Percentiles rank a stretch among this genome's conserved stretches.
Evolutionary conservation across 2,797 vertebrate species (phyloP).

Genomic region (Anolis apletophallus): DNA sequence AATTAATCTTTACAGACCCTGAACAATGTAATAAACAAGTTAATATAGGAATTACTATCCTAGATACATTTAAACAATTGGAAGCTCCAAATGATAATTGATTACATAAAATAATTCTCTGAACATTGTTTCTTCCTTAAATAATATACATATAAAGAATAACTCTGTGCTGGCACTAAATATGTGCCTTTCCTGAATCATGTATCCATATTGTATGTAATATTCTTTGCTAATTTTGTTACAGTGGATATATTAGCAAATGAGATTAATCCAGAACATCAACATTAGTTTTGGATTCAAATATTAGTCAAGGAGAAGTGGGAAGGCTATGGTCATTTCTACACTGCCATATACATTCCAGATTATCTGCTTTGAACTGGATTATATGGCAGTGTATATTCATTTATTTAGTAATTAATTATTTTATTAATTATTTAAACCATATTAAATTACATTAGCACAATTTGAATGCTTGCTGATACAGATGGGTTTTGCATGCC

Average conservation of each 20-base stretch:
- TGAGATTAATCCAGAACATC: background rate
- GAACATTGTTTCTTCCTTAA: background rate
- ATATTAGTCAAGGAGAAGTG: too few species aligned
- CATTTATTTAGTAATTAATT: too few species aligned
- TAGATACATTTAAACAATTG: slow-evolving; percentile 3
- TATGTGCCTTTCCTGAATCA: background rate
- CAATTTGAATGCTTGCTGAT: too few species aligned
- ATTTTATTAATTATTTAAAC: too few species aligned
- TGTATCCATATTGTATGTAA: background rate
- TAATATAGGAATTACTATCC: background rate
- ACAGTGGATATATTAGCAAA: background rate
- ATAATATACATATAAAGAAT: background rate
- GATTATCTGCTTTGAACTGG: too few species aligned
- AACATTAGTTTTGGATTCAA: background rate
- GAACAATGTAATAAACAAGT: slow-evolving; percentile 1
- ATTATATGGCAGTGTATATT: too few species aligned
- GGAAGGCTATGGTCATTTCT: too few species aligned
- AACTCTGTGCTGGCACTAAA: background rate
- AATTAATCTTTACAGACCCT: background rate
- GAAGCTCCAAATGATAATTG: background rate
- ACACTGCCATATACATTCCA: too few species aligned
- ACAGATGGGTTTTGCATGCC: too few species aligned
- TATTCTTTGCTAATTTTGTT: background rate
- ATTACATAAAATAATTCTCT: background rate
- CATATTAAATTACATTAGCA: too few species aligned